These are phyloP conservation scores for Oryzias melastigma DNA, from an alignment of 2,113 vertebrate species.

Conservation along the genomic window DNA sequence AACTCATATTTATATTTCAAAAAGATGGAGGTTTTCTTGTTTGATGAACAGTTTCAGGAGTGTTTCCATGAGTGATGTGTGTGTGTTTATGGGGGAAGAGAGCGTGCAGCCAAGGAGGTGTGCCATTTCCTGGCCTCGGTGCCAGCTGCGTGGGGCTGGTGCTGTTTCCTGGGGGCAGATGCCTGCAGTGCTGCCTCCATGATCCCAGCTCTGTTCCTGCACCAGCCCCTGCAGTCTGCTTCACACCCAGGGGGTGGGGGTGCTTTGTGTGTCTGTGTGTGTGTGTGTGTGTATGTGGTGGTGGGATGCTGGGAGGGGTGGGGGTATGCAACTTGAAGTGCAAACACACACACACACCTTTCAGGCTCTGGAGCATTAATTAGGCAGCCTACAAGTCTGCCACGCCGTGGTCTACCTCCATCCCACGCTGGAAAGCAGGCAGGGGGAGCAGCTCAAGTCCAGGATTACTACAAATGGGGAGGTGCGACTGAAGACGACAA, in stretches of 20 bases:
- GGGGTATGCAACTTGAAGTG: slow-evolving; percentile 27
- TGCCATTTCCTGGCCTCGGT: slow-evolving; percentile 71
- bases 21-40: slow-evolving; percentile 22
- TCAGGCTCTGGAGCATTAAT: slow-evolving; percentile 65
- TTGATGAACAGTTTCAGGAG: slow-evolving; percentile 43
- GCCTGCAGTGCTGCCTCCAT: slow-evolving; percentile 73
- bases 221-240: slow-evolving; percentile 68
- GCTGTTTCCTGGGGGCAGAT: slow-evolving; percentile 76
- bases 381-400: slow-evolving; percentile 53
- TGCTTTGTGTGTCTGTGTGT: not conserved
- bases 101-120: slow-evolving; percentile 28
- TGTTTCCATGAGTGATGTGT: slow-evolving; percentile 7
- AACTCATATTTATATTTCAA: too few relatives aligned
- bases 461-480: slow-evolving; percentile 26
- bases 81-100: slow-evolving; percentile 16
- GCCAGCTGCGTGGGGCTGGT: slow-evolving; percentile 72
- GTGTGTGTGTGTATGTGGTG: not conserved
- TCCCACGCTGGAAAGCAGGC: slow-evolving; percentile 52
- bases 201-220: slow-evolving; percentile 73
- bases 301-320: not conserved
- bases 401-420: slow-evolving; percentile 55
- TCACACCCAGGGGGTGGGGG: slow-evolving; percentile 41
- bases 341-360: slow-evolving; percentile 51
- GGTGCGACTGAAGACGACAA: slow-evolving; percentile 18
- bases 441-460: slow-evolving; percentile 22